A percentile compares a stretch with the other conserved stretches of the same genome.
phyloP scores from a whole-genome alignment of 2,888 invertebrate species.

The Ophion ellenae region DNA sequence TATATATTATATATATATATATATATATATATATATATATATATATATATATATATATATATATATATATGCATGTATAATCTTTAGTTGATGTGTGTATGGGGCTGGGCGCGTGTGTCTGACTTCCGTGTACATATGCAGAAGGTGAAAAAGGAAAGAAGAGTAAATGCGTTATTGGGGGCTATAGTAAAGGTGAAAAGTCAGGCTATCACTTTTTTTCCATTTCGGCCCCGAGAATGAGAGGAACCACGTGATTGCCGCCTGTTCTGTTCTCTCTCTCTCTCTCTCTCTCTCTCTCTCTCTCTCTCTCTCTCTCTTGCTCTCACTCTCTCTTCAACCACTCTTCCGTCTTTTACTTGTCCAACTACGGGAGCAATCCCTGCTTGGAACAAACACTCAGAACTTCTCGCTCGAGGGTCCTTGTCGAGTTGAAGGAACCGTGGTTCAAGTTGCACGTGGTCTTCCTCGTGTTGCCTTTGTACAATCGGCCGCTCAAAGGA shows the following conservation, averaged over 20 bases:
- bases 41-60: too few relatives aligned
- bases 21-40: too few relatives aligned
- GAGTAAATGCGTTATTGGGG: conserved; percentile 62
- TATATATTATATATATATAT: too few relatives aligned
- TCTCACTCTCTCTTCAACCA: not conserved
- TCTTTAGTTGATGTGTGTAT: too few relatives aligned
- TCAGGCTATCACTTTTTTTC: conserved; percentile 64
- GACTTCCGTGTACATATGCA: too few relatives aligned
- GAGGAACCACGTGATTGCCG: conserved; percentile 74
- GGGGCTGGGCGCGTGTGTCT: too few relatives aligned
- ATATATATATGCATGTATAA: too few relatives aligned
- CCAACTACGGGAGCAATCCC: conserved; percentile 74
- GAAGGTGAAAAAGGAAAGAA: conserved; percentile 24
- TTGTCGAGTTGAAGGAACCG: conserved; percentile 58
- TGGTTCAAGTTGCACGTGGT: conserved; percentile 42
- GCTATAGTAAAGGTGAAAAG: conserved; percentile 42
- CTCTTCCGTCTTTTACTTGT: conserved; percentile 57
- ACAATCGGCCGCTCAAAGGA: conserved; percentile 9
- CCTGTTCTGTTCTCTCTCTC: conserved; percentile 57
- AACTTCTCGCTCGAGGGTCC: conserved; percentile 70
- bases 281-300: conserved; percentile 53
- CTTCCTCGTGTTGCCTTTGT: conserved; percentile 38
- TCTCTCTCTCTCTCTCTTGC: conserved; percentile 39
- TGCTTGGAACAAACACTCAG: conserved; percentile 75
- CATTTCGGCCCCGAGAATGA: conserved; percentile 65